Evolutionary conservation across 2,888 invertebrate genomes (phyloP), one percentile per base, ranked within the genome.

Genomic region (Limnephilus rhombicus): DNA sequence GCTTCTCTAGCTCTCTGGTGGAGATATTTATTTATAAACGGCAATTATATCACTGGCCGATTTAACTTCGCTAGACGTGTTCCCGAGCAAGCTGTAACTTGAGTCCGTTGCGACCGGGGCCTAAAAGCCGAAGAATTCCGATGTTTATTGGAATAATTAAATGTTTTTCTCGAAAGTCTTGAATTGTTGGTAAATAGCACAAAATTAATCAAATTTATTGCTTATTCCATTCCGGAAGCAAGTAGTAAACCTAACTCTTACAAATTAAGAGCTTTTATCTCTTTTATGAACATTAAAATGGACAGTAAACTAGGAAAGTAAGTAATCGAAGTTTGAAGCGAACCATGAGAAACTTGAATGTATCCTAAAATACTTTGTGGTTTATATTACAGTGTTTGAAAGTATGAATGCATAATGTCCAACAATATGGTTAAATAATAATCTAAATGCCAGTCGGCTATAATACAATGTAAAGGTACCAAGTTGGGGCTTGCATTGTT

Each of bases 11-110:
- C 34, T n/a, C n/a, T 34, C 34, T 31, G 31, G 34, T 31, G 81
- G 45, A 89, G 45, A 81, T 89, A 81, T 82, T 41, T 81, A 82
- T 89, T 81, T 89, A 89, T 89, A 81, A 80, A 89, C 82, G 18
- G 81, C n/a, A 89, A 80, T 89, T 89, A 89, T 89, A 89, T 81
- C 89, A 89, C 81, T 82, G 82, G 81, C 89, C 80, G 89, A 81
- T 89, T 81, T 89, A 81, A 89, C 89, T 89, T n/a, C 29, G 41
- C 89, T 89, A 37, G 89, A 41, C 89, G 41, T 89, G 89, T 89
- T 89, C 29, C 89, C 45, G 29, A 37, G 89, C 81, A 68, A 88
- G 68, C 68, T 24, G 85, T 37, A 88, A 88, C 68, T 34, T 49
- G 37, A 45, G 29, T 86, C 49, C 12, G 88, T 80, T 29, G 80